A percentile compares a stretch with the other conserved stretches of the same genome.
Evolutionary conservation across 2,888 invertebrate genomes (phyloP).

Genomic region (Cordilura impudica): DNA sequence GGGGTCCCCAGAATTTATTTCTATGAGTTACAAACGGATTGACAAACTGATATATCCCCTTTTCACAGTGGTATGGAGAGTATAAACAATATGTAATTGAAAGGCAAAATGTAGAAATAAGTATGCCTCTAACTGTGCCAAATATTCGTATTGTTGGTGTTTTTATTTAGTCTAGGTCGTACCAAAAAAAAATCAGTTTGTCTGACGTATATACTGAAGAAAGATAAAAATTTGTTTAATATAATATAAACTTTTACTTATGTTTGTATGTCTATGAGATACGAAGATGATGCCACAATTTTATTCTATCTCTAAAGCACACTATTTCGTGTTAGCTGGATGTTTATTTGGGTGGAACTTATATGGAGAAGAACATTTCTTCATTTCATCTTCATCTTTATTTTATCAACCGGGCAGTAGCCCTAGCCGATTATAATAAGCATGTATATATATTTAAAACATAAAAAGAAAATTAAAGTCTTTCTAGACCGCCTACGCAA

Average conservation of each 20-base stretch:
- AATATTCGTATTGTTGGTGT: not conserved
- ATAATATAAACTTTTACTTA: not conserved
- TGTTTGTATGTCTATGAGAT: not conserved
- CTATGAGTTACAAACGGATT: too few relatives aligned
- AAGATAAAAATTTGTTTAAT: slow-evolving; percentile 17
- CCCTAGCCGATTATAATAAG: too few relatives aligned
- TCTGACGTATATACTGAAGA: slow-evolving; percentile 40
- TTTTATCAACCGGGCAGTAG: too few relatives aligned
- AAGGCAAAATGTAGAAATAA: slow-evolving; percentile 9
- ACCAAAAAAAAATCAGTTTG: slow-evolving; percentile 23
- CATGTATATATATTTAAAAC: too few relatives aligned
- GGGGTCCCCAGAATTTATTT: too few relatives aligned
- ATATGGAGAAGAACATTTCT: too few relatives aligned
- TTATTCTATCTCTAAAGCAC: not conserved
- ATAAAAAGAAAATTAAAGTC: too few relatives aligned
- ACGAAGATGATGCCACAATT: not conserved
- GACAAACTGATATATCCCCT: too few relatives aligned
- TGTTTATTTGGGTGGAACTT: not conserved
- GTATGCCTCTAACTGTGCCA: slow-evolving; percentile 2
- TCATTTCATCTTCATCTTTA: too few relatives aligned
- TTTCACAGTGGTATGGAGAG: too few relatives aligned
- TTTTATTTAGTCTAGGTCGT: not conserved
- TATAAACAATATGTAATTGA: too few relatives aligned
- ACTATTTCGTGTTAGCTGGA: not conserved
- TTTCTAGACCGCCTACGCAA: too few relatives aligned